These are phyloP conservation scores for Chiridota heheva DNA, from an alignment of 35 echinoderm and acorn worm species.

Conservation along the genomic window DNA sequence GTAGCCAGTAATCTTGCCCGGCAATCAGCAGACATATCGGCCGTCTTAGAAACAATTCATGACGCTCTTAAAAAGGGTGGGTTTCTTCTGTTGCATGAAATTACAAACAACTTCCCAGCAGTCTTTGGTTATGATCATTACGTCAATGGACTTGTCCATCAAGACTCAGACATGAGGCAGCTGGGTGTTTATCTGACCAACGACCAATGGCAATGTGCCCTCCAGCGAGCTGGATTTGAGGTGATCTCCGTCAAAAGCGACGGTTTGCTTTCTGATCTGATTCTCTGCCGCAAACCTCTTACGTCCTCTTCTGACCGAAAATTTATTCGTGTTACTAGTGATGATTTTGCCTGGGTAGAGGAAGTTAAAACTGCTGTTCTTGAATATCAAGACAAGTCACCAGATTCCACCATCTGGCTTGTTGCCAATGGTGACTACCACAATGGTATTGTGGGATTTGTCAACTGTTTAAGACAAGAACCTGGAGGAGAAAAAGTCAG, in stretches of 20 bases:
- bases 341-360: slow-evolving; percentile 65
- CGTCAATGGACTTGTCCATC: slow-evolving; percentile 24
- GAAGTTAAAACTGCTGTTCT: slow-evolving; percentile 49
- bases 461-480: slow-evolving; percentile 78
- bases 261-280: slow-evolving; percentile 59
- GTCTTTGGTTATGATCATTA: slow-evolving; percentile 24
- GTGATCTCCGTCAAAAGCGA: slow-evolving; percentile 53
- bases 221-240: slow-evolving; percentile 57
- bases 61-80: slow-evolving; percentile 41
- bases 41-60: slow-evolving; percentile 50
- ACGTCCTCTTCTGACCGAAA: neutral
- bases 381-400: slow-evolving; percentile 14
- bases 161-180: slow-evolving; percentile 1
- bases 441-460: slow-evolving; percentile 79
- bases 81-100: slow-evolving; percentile 78
- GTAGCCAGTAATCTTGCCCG: slow-evolving; percentile 48
- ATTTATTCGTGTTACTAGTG: slow-evolving; percentile 16
- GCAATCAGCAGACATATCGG: slow-evolving; percentile 47
- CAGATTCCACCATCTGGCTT: slow-evolving; percentile 60
- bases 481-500: slow-evolving; percentile 74
- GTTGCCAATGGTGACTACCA: slow-evolving; percentile 48
- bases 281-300: slow-evolving; percentile 58
- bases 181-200: slow-evolving; percentile 41
- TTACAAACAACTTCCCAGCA: slow-evolving; percentile 41
- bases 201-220: slow-evolving; percentile 24